Evolutionary conservation across 2,797 vertebrate species (phyloP).

Genomic region (Malacoraja senta): DNA sequence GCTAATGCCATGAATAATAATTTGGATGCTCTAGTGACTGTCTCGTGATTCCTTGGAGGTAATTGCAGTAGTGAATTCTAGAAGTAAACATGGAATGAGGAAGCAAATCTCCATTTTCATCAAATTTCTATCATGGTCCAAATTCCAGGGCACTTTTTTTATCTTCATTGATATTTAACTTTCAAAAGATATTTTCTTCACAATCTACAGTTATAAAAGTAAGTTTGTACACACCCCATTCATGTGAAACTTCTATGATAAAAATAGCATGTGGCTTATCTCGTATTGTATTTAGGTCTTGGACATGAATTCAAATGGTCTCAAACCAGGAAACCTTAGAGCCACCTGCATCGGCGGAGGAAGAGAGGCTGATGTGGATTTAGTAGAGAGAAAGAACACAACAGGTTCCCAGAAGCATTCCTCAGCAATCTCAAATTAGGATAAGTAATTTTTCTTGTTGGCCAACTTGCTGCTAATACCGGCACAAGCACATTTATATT

Average conservation of each 20-base stretch:
- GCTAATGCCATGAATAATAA: conserved; percentile 27
- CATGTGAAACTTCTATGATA: neutral
- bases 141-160: neutral
- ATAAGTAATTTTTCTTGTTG: neutral
- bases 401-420: neutral
- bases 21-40: neutral
- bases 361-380: neutral
- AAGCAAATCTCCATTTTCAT: conserved; percentile 13
- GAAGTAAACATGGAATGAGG: neutral
- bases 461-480: neutral
- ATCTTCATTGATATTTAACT: conserved; percentile 21
- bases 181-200: neutral
- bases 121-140: neutral
- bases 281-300: too few species aligned
- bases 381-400: neutral
- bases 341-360: neutral
- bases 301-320: neutral
- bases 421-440: neutral
- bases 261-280: neutral
- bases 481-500: neutral
- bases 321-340: neutral
- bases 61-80: conserved; percentile 2
- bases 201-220: neutral
- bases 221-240: neutral
- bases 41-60: neutral